phyloP scores from a whole-genome alignment of 2,888 invertebrate genomes.

The Desoria tigrina region DNA sequence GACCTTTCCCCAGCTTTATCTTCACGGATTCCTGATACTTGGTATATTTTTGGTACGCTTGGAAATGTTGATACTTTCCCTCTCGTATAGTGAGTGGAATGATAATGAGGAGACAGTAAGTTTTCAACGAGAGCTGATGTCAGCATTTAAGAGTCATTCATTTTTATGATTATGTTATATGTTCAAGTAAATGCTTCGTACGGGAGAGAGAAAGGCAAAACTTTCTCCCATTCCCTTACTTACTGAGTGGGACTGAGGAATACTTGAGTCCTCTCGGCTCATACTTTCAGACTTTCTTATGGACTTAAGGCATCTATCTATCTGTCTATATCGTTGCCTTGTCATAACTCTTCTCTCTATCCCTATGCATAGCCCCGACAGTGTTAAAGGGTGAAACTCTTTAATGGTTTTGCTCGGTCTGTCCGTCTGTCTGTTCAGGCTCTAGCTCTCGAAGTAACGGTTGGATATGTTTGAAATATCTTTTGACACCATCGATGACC shows the following conservation, averaged over 20 bases:
- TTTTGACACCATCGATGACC: no score
- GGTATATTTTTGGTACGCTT: no score
- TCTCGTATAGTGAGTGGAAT: not conserved
- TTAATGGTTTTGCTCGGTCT: no score
- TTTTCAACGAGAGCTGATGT: slow-evolving; percentile 40
- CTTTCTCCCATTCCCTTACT: not conserved
- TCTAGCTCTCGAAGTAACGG: no score
- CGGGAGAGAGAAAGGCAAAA: not conserved
- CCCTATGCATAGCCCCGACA: no score
- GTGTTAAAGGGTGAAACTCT: no score
- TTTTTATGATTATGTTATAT: slow-evolving; percentile 47
- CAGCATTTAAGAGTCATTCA: slow-evolving; percentile 48
- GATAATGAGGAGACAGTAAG: slow-evolving; percentile 11
- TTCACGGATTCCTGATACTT: no score
- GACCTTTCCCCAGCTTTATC: not conserved
- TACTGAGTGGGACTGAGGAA: not conserved
- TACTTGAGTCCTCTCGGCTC: slow-evolving; percentile 5
- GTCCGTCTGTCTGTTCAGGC: no score
- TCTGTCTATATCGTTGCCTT: no score
- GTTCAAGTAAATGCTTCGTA: slow-evolving; percentile 14
- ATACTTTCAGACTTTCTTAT: not conserved
- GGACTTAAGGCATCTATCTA: not conserved
- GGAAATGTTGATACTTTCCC: no score
- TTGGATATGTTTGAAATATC: no score
- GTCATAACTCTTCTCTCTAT: slow-evolving; percentile 1